Evolutionary conservation across 2,888 invertebrate genomes (phyloP), one percentile per base, ranked within the genome.

Genomic region (Achlya flavicornis): DNA sequence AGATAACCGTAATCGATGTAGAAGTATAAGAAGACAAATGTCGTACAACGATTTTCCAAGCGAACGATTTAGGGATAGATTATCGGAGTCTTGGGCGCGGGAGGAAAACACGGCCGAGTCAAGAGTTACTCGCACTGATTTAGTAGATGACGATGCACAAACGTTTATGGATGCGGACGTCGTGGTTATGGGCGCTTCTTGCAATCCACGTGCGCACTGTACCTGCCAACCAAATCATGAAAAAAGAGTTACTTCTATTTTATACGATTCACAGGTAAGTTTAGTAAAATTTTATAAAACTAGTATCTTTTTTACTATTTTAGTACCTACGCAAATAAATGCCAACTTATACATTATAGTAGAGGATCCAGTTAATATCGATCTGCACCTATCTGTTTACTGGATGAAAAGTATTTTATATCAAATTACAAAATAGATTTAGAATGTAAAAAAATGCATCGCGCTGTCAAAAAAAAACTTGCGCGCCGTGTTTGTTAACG

Each of bases 31-130:
- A 74, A 87, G 93, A 71, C 93, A 93, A 81, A 87, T 94, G 91
- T 94, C 94, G 63, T 94, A 90, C 79, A 94, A 92, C 77, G 94
- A 94, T 77, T 92, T 94, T 83, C 90, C 91, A 66, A 92, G 85
- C 73, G 94, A 93, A 70, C 83, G 92, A 66, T 89, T 80, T 76
- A 83, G 89, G 71, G 91, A 91, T 72, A 85, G 90, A 79, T 77
- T 83, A 74, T 74, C 86, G 66, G 92, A 89, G 72, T 77, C 84
- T 61, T 90, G 92, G 93, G 75, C 83, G 66, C 83, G 88, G 64
- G 89, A 89, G 63, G 90, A 88, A 72, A 83, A 80, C 68, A 81
- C 85, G 67, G 82, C 83, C 72, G 86, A 87, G 73, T 84, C 89
- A 64, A 80, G 90, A 70, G 88, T 85, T 74, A 85, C 86, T 66